These are phyloP conservation scores for Lymantria dispar DNA, from an alignment of 2,888 invertebrate species.

Conservation along the genomic window DNA sequence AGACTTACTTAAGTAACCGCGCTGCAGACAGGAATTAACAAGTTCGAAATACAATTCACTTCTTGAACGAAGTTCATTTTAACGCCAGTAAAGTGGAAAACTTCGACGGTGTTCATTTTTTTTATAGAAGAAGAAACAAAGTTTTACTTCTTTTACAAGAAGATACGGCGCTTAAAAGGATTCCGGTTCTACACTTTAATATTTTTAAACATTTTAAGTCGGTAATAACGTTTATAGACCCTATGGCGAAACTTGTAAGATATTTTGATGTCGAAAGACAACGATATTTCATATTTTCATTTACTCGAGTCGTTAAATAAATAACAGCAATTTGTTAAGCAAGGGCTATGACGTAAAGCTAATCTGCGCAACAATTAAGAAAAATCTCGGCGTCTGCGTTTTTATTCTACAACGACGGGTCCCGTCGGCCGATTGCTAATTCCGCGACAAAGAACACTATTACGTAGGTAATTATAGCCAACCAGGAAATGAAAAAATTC, in stretches of 20 bases:
- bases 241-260: slow-evolving; percentile 19
- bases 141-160: slow-evolving; percentile 61
- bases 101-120: slow-evolving; percentile 60
- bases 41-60: slow-evolving; percentile 77
- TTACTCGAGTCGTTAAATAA: slow-evolving; percentile 58
- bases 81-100: slow-evolving; percentile 75
- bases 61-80: slow-evolving; percentile 73
- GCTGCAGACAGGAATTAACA: slow-evolving; percentile 74
- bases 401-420: slow-evolving; percentile 46
- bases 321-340: slow-evolving; percentile 62
- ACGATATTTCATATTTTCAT: slow-evolving; percentile 54
- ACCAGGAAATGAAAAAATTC: slow-evolving; percentile 59
- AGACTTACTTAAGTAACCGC: slow-evolving; percentile 75
- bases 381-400: slow-evolving; percentile 54
- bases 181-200: slow-evolving; percentile 34
- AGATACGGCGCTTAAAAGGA: slow-evolving; percentile 53
- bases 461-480: slow-evolving; percentile 47
- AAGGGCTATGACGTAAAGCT: slow-evolving; percentile 56
- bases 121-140: slow-evolving; percentile 53
- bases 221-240: slow-evolving; percentile 37
- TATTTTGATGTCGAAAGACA: slow-evolving; percentile 6
- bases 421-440: slow-evolving; percentile 71
- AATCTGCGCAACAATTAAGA: slow-evolving; percentile 72
- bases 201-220: slow-evolving; percentile 23
- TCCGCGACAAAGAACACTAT: slow-evolving; percentile 71